Base-by-base conservation (phyloP, 2,888 invertebrate genomes). In the Lithodes maja region DNA sequence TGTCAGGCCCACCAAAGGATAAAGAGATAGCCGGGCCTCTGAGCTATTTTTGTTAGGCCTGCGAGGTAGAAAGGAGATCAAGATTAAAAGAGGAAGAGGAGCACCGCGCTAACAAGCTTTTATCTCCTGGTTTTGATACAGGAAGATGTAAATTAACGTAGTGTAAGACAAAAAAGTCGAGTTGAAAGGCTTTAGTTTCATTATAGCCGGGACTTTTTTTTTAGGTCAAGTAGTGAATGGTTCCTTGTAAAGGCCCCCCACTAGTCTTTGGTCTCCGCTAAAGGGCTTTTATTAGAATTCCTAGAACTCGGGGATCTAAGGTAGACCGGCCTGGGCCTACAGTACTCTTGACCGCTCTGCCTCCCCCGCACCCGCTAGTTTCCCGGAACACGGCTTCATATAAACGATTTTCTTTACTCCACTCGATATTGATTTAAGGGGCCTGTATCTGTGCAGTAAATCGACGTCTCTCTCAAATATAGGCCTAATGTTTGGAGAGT, bases 1-100 rank as follows among this genome's bases (percentile, higher is more conserved):
- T 80, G 80, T 80, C 80, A 55, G 80, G 55, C 55, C 55, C 80
- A 55, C 80, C 80, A 55, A 55, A 80, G 80, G 80, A 80, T 80
- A 55, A 55, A 80, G 80, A 80, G 80, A 55, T 55, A 61, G 80
- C 80, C 80, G 49, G 80, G 80, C 54, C 80, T 53, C 61, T 53
- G 12, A 80, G 80, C 5, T 80, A 7, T 61, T 61, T 61, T 80
- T 80, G 54, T 55, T 55, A 55, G 80, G 55, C 55, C n/a, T 54
- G 54, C 49, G 53, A 55, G 80, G 55, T 55, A 80, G 61, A 80
- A 33, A 55, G 55, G 55, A 80, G 80, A 80, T 80, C 61, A 80
- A 80, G 80, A 33, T 55, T 53, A 55, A 49, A 61, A 80, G 80
- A 80, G 61, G 33, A 55, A 80, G 80, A 15, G 80, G 55, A 15